Conservation (phyloP, 2,797 vertebrate genomes). For the Arrhamphus sclerolepis region DNA sequence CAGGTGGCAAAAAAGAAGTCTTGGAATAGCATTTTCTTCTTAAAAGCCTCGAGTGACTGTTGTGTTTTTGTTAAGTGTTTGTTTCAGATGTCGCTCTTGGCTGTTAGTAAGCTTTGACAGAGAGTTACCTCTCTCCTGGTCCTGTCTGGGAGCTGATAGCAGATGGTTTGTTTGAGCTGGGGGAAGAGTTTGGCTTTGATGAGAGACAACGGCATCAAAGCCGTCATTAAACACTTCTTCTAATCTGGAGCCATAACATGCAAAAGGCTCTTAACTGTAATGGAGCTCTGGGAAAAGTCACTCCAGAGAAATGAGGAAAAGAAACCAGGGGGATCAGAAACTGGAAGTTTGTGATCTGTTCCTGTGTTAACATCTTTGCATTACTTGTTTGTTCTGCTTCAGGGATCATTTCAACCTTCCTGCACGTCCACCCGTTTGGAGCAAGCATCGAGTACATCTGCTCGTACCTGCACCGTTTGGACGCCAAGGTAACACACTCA, state of each 20-base stretch:
- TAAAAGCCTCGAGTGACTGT: conserved; percentile 21
- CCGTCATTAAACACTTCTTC: conserved; percentile 67
- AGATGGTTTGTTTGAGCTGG: conserved; percentile 67
- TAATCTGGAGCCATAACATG: conserved; percentile 55
- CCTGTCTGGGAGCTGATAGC: conserved; percentile 52
- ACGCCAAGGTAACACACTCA: conserved; percentile 85
- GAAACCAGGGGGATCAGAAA: conserved; percentile 21
- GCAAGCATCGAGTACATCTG: conserved; percentile 98
- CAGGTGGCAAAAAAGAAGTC: conserved; percentile 35
- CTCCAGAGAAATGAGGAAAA: conserved; percentile 30
- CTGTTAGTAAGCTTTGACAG: conserved; percentile 40
- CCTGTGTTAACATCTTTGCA: conserved; percentile 26
- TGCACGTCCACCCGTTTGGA: conserved; percentile 94
- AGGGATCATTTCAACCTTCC: conserved; percentile 97
- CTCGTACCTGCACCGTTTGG: conserved; percentile 93
- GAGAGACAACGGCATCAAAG: conserved; percentile 64
- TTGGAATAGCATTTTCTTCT: conserved; percentile 15
- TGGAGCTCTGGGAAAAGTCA: conserved; percentile 54
- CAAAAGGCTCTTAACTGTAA: conserved; percentile 58
- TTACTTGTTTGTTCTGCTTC: conserved; percentile 49
- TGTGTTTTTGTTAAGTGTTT: conserved; percentile 22
- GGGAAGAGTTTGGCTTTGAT: conserved; percentile 57
- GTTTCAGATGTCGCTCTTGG: conserved; percentile 20
- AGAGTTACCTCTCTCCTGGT: conserved; percentile 50
- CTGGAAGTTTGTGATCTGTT: conserved; percentile 9